Evolutionary conservation across 1,140 invertebrate genomes (phyloP).

Genomic region (Drosophila ercepeae): DNA sequence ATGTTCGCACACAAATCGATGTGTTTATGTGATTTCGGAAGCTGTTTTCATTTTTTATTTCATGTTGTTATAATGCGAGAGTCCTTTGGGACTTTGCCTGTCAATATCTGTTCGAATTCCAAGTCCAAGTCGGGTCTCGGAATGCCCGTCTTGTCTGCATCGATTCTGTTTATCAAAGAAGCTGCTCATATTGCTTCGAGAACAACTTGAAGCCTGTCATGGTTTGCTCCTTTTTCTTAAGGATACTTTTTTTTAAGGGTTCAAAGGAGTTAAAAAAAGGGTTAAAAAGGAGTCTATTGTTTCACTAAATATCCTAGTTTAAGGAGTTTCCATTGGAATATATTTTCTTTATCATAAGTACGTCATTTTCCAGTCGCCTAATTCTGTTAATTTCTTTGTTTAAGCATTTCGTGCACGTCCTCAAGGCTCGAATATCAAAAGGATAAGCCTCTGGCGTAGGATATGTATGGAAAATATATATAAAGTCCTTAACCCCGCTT

Average conservation of each 20-base stretch:
- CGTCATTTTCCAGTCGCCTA: background rate
- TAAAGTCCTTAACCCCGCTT: background rate
- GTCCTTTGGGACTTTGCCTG: conserved; percentile 26
- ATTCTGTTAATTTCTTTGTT: conserved; percentile 11
- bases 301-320: no score
- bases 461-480: background rate
- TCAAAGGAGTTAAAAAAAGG: background rate
- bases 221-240: background rate
- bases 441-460: background rate
- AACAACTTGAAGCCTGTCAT: conserved; percentile 58
- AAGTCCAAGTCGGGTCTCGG: conserved; percentile 4
- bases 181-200: conserved; percentile 30
- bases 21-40: conserved; percentile 60
- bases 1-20: conserved; percentile 52
- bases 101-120: background rate
- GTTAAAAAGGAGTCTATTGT: no score
- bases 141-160: conserved; percentile 29
- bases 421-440: conserved; percentile 55
- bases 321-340: no score
- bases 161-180: conserved; percentile 55
- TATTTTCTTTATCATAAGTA: background rate
- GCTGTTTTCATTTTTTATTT: conserved; percentile 21
- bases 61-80: conserved; percentile 46
- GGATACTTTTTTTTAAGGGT: background rate
- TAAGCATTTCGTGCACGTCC: conserved; percentile 64